These are phyloP conservation scores for Acipenser ruthenus DNA, from an alignment of 2,797 vertebrate species.

Conservation along the genomic window DNA sequence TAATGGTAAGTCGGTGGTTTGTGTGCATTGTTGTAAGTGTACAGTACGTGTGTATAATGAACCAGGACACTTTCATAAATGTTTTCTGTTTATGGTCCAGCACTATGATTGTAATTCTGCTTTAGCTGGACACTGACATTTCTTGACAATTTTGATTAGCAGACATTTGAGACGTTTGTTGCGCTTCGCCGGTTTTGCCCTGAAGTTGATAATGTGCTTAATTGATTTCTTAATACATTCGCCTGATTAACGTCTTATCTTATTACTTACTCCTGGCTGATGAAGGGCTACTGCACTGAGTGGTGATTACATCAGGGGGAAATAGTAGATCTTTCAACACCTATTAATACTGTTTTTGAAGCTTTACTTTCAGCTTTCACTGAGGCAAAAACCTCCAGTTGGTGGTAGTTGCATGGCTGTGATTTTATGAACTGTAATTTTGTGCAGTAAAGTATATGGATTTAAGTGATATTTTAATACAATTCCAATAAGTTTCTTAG, in stretches of 20 bases:
- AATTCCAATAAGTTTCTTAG: too few species aligned
- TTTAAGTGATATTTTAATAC: background rate
- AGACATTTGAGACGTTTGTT: too few species aligned
- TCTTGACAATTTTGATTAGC: too few species aligned
- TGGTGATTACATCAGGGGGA: background rate
- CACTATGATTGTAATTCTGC: too few species aligned
- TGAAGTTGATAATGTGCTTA: too few species aligned
- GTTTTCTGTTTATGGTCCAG: too few species aligned
- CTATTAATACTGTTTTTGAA: background rate
- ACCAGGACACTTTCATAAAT: too few species aligned
- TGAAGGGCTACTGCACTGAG: background rate
- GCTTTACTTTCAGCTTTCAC: background rate
- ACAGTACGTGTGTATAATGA: too few species aligned
- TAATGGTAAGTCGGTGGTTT: conserved; percentile 18
- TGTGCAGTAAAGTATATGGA: background rate
- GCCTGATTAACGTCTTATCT: background rate
- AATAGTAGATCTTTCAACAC: background rate
- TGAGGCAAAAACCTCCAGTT: background rate
- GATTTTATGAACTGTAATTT: background rate
- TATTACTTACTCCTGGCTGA: background rate
- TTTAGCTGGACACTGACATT: too few species aligned
- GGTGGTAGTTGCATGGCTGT: background rate
- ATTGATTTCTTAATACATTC: too few species aligned
- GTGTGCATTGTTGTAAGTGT: background rate
- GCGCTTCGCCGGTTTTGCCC: too few species aligned